These are phyloP conservation scores for Rhinopomastus cyanomelas DNA, from an alignment of 2,113 vertebrate genomes.

Conservation along the genomic window DNA sequence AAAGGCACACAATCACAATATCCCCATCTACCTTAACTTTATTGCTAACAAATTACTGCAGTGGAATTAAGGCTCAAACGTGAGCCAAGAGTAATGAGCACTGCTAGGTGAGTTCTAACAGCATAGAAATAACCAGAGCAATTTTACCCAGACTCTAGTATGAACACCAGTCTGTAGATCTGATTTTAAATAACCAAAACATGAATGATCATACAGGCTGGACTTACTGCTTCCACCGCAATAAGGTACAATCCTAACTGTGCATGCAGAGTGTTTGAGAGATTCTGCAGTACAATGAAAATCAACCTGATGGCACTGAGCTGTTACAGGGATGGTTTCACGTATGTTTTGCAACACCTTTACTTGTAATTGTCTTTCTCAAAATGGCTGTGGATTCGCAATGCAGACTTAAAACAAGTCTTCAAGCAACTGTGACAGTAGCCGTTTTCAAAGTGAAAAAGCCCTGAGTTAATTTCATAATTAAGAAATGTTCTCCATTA, in stretches of 20 bases:
- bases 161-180: background rate
- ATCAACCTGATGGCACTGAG: background rate
- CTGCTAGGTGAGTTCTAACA: background rate
- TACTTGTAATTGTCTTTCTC: background rate
- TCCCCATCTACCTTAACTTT: background rate
- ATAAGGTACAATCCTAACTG: background rate
- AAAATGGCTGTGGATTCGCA: background rate
- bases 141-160: background rate
- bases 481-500: background rate
- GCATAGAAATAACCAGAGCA: background rate
- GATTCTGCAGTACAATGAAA: background rate
- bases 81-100: background rate
- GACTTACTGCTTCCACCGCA: background rate
- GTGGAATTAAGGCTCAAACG: background rate
- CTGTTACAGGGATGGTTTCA: background rate
- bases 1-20: background rate
- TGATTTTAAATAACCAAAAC: background rate
- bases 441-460: background rate
- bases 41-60: background rate
- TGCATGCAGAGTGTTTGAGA: background rate
- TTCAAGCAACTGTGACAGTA: background rate
- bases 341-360: background rate
- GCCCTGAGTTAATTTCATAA: background rate
- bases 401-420: background rate
- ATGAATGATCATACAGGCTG: background rate